Evolutionary conservation across 30 jellyfish, hydroid and myxozoan genomes (phyloP).

Genomic region (Turritopsis dohrnii): DNA sequence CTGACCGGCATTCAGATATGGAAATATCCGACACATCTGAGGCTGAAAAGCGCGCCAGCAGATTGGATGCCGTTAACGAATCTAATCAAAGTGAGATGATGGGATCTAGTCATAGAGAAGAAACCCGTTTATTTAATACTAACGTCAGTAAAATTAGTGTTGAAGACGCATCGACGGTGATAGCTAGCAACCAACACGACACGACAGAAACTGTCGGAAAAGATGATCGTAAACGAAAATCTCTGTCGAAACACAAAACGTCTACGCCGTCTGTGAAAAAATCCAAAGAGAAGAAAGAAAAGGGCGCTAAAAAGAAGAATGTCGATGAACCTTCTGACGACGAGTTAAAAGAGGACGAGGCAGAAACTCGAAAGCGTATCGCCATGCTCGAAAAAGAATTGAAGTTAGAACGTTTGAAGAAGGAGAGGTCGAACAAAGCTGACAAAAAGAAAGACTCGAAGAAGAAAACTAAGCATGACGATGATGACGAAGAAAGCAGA

Average conservation of each 20-base stretch:
- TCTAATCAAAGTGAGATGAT: neutral
- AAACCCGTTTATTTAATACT: neutral
- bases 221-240: neutral
- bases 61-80: neutral
- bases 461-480: neutral
- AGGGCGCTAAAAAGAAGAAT: neutral
- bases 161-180: neutral
- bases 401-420: conserved; percentile 32
- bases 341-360: conserved; percentile 15
- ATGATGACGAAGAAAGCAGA: neutral
- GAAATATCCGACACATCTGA: conserved; percentile 34
- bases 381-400: conserved; percentile 23
- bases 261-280: neutral
- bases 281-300: conserved; percentile 6
- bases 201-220: neutral
- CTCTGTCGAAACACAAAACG: conserved; percentile 6
- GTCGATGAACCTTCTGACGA: conserved; percentile 17
- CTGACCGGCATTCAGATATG: conserved; percentile 31
- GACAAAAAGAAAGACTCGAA: conserved; percentile 4
- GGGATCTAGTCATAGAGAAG: conserved; percentile 5
- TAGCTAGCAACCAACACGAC: neutral
- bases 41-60: neutral
- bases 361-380: conserved; percentile 26
- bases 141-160: neutral
- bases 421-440: conserved; percentile 16